phyloP scores from a whole-genome alignment of 1,140 invertebrate species.

The Ericerus pela region DNA sequence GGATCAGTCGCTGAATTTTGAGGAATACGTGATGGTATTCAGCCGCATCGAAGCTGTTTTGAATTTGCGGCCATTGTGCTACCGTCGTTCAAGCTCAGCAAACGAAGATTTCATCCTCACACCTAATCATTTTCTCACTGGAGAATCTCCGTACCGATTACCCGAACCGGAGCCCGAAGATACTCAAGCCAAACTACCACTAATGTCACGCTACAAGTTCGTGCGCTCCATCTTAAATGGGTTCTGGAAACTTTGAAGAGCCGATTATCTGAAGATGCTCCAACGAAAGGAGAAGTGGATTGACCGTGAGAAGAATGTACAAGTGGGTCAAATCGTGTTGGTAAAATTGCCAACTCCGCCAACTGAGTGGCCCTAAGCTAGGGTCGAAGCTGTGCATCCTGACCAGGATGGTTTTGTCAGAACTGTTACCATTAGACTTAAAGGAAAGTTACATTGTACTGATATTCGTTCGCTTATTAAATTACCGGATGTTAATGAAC shows the following conservation, averaged over 20 bases:
- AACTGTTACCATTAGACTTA: no score
- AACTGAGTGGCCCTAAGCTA: no score
- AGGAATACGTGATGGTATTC: slow-evolving; percentile 27
- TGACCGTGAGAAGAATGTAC: slow-evolving; percentile 6
- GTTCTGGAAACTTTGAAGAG: slow-evolving; percentile 25
- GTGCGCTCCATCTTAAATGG: slow-evolving; percentile 19
- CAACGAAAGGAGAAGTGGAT: slow-evolving; percentile 25
- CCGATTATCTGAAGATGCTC: no score
- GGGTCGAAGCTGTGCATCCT: no score
- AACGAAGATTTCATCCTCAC: slow-evolving; percentile 24
- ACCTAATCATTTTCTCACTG: slow-evolving; percentile 25
- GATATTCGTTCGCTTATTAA: no score
- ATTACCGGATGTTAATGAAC: no score
- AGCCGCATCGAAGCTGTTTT: slow-evolving; percentile 24
- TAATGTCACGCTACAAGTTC: slow-evolving; percentile 17
- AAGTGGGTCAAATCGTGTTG: slow-evolving; percentile 21
- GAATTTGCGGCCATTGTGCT: slow-evolving; percentile 24
- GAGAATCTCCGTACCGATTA: slow-evolving; percentile 8
- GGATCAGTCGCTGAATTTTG: slow-evolving; percentile 21
- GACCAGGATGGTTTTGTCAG: no score
- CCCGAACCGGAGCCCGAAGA: slow-evolving; percentile 12
- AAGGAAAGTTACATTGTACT: no score
- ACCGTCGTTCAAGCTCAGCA: no score
- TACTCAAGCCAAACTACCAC: slow-evolving; percentile 15
- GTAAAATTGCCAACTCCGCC: no score